Conservation (phyloP, 1,140 invertebrate genomes). For the Conus ventricosus region DNA sequence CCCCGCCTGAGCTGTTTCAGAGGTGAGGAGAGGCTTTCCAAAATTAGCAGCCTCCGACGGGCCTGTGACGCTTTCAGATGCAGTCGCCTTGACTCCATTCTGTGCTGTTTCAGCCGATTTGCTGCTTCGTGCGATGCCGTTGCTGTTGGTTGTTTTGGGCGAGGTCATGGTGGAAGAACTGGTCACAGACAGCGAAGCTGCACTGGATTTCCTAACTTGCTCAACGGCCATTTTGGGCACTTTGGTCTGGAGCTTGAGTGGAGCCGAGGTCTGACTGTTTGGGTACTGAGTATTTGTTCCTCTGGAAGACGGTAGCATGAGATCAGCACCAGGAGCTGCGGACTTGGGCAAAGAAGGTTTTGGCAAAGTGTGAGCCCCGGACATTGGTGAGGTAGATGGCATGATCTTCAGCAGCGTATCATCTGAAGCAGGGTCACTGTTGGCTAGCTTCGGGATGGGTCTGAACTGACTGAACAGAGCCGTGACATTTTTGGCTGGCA, state of each 20-base stretch:
- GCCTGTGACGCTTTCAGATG: background rate
- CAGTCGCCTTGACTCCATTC: background rate
- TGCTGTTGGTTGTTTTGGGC: background rate
- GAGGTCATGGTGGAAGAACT: background rate
- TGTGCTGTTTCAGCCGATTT: background rate
- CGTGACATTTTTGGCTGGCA: slow-evolving; percentile 14
- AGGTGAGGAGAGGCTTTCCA: background rate
- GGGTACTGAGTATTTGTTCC: slow-evolving; percentile 16
- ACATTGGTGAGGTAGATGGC: background rate
- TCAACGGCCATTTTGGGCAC: background rate
- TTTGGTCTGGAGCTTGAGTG: background rate
- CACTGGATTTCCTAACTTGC: background rate
- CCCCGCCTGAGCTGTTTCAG: background rate
- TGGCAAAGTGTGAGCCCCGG: background rate
- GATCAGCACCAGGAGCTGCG: background rate
- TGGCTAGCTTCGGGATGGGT: background rate
- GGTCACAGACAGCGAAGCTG: background rate
- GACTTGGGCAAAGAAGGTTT: slow-evolving; percentile 5
- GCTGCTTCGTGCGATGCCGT: background rate
- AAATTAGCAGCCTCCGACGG: background rate
- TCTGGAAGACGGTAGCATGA: slow-evolving; percentile 20
- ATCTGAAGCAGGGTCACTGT: background rate
- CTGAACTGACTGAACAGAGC: slow-evolving; percentile 25
- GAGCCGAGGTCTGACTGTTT: background rate
- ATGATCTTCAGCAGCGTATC: background rate